Evolutionary conservation across 2,113 vertebrate genomes (phyloP).

Genomic region (Saiga tatarica): DNA sequence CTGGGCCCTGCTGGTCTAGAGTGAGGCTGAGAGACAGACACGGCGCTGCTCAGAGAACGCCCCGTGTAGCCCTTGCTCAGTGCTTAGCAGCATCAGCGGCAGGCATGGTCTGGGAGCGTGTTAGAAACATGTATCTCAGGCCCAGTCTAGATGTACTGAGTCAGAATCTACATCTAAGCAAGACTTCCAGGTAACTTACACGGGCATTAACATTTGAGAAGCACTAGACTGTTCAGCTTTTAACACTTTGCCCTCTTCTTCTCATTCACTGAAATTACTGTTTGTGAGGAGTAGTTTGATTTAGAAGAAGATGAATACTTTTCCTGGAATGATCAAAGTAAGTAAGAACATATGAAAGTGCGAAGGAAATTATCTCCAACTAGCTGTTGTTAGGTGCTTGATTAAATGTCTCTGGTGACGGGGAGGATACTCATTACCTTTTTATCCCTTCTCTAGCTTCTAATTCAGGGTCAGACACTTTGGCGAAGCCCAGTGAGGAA

Average conservation of each 20-base stretch:
- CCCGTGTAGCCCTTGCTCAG: rapidly evolving
- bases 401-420: neutral
- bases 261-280: neutral
- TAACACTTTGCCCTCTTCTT: neutral
- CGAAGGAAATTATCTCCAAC: neutral
- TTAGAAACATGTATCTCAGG: neutral
- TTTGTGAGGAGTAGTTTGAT: neutral
- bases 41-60: neutral
- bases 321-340: neutral
- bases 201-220: neutral
- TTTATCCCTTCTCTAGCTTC: neutral
- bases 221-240: neutral
- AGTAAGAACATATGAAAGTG: neutral
- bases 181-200: neutral
- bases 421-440: neutral
- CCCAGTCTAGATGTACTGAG: neutral
- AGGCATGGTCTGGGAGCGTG: neutral
- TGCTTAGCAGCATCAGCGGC: neutral
- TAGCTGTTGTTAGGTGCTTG: neutral
- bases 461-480: neutral
- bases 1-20: neutral
- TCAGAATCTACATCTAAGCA: neutral
- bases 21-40: neutral
- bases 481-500: neutral
- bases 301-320: neutral